Base-by-base conservation (phyloP, 2,113 vertebrate genomes). In the Hippocampus mohnikei region DNA sequence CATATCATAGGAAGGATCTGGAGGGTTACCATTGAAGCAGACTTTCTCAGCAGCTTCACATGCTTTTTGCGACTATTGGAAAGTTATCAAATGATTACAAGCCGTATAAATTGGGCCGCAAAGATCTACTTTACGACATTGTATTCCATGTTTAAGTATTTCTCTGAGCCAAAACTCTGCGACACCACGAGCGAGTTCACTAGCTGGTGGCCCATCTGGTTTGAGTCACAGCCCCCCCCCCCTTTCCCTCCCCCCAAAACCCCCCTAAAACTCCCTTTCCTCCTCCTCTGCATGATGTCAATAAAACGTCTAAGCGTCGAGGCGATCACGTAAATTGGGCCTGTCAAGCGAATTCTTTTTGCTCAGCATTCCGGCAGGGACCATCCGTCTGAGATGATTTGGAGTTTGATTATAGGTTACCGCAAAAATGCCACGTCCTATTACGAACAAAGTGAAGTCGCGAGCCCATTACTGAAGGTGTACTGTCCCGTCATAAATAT, bases 141-240 rank as follows among this genome's bases (percentile, higher is more conserved):
- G 78, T 58, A 85, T 79, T 79, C 80, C 48, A 72, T 65, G 71
- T 77, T 79, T 74, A 74, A 77, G 67, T 50, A 73, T 81, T 78
- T 83, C 64, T 71, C 55, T 50, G 70, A 80, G 81, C 81, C 76
- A 85, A 76, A 83, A 82, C 37, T 60, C 53, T 68, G 76, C 0
- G 42, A 50, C 70, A 27, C 44, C 11, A 58, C 25, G 16, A 67
- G 58, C 55, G 81, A 76, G 82, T 82, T 86, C 83, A 79, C 81
- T 82, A 90, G 84, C 88, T 87, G 88, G 86, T 89, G 88, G 89
- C 89, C 86, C 90, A 91, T 90, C 87, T 91, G 90, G 81, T 90
- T 89, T 74, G 62, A 80, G 79, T 90, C 88, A 85, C 33, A 37
- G 33, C 33, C 33, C 33, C 33, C 27, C 27, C 27, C 33, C 33